Evolutionary conservation across 2,797 vertebrate genomes (phyloP), one percentile per base, ranked within the genome.

Genomic region (Paratrypauchen microcephalus): DNA sequence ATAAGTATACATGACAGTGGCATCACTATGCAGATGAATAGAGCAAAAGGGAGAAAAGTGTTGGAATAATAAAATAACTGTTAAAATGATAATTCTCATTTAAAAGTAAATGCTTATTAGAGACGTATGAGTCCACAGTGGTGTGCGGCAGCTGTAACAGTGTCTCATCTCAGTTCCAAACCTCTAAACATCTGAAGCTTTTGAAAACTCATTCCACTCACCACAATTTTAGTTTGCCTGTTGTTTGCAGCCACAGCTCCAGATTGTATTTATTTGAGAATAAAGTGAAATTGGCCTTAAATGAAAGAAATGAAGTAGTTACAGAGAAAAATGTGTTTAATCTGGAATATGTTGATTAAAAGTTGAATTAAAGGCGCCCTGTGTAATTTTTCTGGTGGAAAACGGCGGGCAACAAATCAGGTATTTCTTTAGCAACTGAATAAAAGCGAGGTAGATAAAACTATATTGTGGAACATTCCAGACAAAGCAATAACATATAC

Each of bases 141-240:
- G 9, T 41, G 59, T 12, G 59, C 60, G n/a, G 41, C 41, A 65
- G 41, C 45, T 65, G 45, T 18, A 15, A 48, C 7, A 16, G 26
- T 65, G 62, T 65, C 50, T 65, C 24, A 65, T 50, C 62, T 48
- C 45, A 65, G 62, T 24, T 65, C 18, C n/a, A 36, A 36, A 36
- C 32, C 32, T 36, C 32, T 36, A 50, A 50, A 65, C 1, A 16
- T 65, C 50, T 65, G 41, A 65, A 65, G 62, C 45, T 11, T 65
- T 65, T 65, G 16, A 50, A 24, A 48, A 65, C 45, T 65, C 45
- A 50, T 36, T 48, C 16, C 18, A 50, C 62, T 50, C 16, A 26
- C 6, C 7, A 15, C 24, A 28, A 50, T 16, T 65, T 65, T 30
- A 2, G 21, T 65, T 63, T 26, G n/a, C 5, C 6, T 50, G 45